Percentiles rank a stretch among this genome's conserved stretches.
Evolutionary conservation across 2,113 vertebrate genomes (phyloP).

Genomic region (Elephantulus edwardii): DNA sequence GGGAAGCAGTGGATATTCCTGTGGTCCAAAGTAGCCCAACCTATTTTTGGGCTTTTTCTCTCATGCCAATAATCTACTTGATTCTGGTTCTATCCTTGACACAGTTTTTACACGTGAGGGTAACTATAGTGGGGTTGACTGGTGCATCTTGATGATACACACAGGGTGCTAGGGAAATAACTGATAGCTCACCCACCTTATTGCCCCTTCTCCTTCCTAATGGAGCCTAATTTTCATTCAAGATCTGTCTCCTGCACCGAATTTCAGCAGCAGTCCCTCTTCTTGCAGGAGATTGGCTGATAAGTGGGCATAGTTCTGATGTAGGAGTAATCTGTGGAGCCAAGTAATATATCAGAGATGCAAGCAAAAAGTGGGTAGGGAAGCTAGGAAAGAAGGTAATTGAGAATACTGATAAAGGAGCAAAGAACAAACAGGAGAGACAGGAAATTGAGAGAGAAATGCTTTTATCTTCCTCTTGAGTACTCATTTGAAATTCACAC

Average conservation of each 20-base stretch:
- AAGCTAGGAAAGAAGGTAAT: neutral
- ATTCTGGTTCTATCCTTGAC: neutral
- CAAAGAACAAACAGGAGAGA: neutral
- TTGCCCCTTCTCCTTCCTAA: neutral
- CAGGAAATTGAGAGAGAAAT: neutral
- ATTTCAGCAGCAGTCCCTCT: neutral
- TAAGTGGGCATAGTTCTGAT: neutral
- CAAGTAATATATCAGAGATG: neutral
- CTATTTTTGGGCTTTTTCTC: neutral
- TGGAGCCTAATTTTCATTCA: neutral
- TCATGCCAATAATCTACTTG: neutral
- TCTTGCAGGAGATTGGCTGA: neutral
- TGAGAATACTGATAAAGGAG: neutral
- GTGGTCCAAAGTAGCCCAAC: neutral
- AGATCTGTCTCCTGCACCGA: neutral
- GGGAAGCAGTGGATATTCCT: neutral
- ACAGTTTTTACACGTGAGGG: neutral
- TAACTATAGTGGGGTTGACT: neutral
- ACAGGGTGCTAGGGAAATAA: neutral
- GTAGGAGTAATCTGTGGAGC: neutral
- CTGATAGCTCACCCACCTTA: rapidly evolving
- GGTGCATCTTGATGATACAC: neutral
- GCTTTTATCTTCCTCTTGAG: neutral
- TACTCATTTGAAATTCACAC: neutral
- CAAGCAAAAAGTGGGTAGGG: neutral